Conservation (phyloP, 2,797 vertebrate genomes). For the Diplodus puntazzo region DNA sequence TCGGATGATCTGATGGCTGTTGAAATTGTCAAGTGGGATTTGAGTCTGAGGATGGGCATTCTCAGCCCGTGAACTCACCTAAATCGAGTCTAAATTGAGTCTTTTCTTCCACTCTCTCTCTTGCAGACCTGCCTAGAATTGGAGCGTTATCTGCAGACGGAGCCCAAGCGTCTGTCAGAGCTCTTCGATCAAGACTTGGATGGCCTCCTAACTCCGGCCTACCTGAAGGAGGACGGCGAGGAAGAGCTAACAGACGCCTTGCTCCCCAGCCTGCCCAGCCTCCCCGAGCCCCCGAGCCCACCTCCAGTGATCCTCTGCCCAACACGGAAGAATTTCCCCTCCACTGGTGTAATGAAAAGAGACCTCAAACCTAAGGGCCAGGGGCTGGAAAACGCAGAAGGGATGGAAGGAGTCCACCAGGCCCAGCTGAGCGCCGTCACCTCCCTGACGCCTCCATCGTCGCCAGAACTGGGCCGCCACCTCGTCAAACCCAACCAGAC, state of each 20-base stretch:
- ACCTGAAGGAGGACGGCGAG: conserved; percentile 89
- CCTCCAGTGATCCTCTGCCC: conserved; percentile 87
- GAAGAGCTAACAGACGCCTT: conserved; percentile 89
- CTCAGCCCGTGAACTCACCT: conserved; percentile 26
- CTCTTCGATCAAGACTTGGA: conserved; percentile 95
- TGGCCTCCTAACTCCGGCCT: conserved; percentile 91
- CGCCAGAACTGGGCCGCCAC: conserved; percentile 96
- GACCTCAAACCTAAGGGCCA: conserved; percentile 72
- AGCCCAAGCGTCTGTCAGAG: conserved; percentile 94
- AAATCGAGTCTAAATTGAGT: conserved; percentile 43
- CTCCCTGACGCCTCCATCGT: conserved; percentile 97
- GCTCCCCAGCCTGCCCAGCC: conserved; percentile 76
- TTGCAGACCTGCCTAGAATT: conserved; percentile 95
- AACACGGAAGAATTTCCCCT: conserved; percentile 81
- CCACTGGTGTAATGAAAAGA: conserved; percentile 50
- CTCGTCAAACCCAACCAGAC: conserved; percentile 94
- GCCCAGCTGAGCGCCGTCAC: conserved; percentile 98
- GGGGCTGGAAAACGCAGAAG: conserved; percentile 75
- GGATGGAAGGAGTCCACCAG: conserved; percentile 89
- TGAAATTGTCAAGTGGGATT: conserved; percentile 65
- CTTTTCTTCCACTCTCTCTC: conserved; percentile 21
- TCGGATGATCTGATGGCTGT: conserved; percentile 62
- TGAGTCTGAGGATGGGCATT: conserved; percentile 26
- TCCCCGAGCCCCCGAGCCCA: conserved; percentile 86
- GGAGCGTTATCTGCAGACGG: conserved; percentile 98